Conservation (phyloP, 1,140 invertebrate species). For the Scaptomyza graminum region DNA sequence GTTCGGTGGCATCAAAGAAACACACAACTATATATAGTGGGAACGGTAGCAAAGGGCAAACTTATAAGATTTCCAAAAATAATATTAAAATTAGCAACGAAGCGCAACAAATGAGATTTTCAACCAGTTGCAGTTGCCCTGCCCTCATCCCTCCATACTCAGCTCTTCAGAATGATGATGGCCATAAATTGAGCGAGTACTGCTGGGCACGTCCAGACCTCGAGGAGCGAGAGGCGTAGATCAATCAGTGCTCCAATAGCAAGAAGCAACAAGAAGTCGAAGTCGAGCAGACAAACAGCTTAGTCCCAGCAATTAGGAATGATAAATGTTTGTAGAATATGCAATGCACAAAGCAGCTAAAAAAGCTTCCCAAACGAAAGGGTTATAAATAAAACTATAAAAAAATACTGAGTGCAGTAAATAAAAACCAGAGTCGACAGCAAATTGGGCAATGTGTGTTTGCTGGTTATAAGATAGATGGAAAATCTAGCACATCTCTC, state of each 20-base stretch:
- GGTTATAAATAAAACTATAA: conserved; percentile 63
- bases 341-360: conserved; percentile 32
- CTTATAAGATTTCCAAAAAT: conserved; percentile 79
- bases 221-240: conserved; percentile 37
- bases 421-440: conserved; percentile 10
- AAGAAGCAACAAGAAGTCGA: conserved; percentile 9
- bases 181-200: conserved; percentile 55
- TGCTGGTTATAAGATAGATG: conserved; percentile 24
- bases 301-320: conserved; percentile 75
- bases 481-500: conserved; percentile 17
- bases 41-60: conserved; percentile 46
- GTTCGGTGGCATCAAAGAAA: conserved; percentile 70
- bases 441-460: conserved; percentile 27
- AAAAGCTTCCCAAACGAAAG: conserved; percentile 45
- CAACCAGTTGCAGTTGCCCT: conserved; percentile 33
- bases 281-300: conserved; percentile 55
- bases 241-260: conserved; percentile 57
- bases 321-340: conserved; percentile 61
- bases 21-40: neutral
- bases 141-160: conserved; percentile 11
- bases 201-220: conserved; percentile 42
- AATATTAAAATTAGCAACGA: conserved; percentile 80
- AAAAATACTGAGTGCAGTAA: neutral
- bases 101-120: conserved; percentile 75
- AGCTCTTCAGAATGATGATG: conserved; percentile 8